Percentiles rank a stretch among this genome's conserved stretches.
Conservation (phyloP, 2,113 vertebrate species). For the Parus major region DNA sequence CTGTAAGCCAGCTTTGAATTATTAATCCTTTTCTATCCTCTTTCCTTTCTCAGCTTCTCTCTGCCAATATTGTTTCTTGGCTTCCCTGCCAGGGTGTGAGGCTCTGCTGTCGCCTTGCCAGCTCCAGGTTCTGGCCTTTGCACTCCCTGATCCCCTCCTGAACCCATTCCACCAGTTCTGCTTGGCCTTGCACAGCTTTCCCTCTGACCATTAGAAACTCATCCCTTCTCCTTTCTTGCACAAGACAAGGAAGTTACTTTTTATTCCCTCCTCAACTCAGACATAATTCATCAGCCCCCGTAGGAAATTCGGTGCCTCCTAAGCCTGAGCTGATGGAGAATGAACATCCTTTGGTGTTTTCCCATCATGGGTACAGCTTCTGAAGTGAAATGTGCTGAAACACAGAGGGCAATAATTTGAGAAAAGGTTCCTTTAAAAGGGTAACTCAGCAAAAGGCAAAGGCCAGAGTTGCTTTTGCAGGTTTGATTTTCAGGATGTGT, state of each 20-base stretch:
- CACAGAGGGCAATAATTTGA: neutral
- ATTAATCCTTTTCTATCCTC: neutral
- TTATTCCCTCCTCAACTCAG: neutral
- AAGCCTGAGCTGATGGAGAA: neutral
- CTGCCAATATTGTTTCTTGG: neutral
- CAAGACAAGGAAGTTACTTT: neutral
- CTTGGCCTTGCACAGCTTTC: neutral
- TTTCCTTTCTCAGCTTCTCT: neutral
- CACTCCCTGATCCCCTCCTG: neutral
- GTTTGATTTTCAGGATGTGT: constrained; percentile 4
- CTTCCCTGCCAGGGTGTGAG: neutral
- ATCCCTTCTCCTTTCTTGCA: neutral
- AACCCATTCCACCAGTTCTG: neutral
- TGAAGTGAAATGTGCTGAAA: neutral
- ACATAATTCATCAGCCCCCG: neutral
- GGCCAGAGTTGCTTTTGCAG: neutral
- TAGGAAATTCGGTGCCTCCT: neutral
- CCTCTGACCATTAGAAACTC: neutral
- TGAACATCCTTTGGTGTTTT: neutral
- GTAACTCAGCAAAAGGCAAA: neutral
- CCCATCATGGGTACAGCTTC: neutral
- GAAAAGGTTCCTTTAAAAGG: neutral
- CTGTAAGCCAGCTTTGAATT: neutral
- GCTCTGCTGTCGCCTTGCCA: neutral
- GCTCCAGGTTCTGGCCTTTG: neutral